phyloP scores from a whole-genome alignment of 2,797 vertebrate genomes.

The Etheostoma perlongum region DNA sequence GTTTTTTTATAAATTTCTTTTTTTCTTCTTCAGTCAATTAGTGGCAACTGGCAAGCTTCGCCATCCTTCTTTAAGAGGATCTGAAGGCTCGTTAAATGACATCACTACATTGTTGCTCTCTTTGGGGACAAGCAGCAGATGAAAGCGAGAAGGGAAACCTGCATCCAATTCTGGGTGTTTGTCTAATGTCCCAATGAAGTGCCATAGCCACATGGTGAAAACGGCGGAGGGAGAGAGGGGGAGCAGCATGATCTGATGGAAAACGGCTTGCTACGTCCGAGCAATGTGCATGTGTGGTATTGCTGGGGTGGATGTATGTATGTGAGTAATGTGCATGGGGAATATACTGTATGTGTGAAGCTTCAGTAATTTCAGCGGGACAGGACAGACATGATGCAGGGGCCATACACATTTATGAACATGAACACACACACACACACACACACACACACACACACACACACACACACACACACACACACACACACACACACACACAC shows the following conservation, averaged over 20 bases:
- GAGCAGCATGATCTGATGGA: conserved; percentile 75
- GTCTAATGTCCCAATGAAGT: conserved; percentile 83
- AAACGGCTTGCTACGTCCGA: conserved; percentile 71
- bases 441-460: conserved; percentile 15
- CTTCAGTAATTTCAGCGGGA: conserved; percentile 33
- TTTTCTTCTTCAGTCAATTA: conserved; percentile 78
- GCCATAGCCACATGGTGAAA: conserved; percentile 79
- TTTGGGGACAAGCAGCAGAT: conserved; percentile 82
- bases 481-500: conserved; percentile 29
- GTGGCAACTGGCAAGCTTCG: conserved; percentile 77
- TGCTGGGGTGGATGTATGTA: conserved; percentile 33
- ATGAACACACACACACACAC: conserved; percentile 20
- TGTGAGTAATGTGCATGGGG: conserved; percentile 47
- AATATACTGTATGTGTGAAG: conserved; percentile 53
- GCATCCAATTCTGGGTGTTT: conserved; percentile 84
- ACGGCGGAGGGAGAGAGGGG: conserved; percentile 35
- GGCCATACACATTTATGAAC: conserved; percentile 16
- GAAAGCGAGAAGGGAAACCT: conserved; percentile 81
- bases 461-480: conserved; percentile 15
- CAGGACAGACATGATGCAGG: conserved; percentile 47
- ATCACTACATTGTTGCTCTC: conserved; percentile 82
- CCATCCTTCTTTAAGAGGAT: conserved; percentile 76
- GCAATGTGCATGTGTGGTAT: conserved; percentile 47
- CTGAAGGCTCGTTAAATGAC: conserved; percentile 81
- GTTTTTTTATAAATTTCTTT: conserved; percentile 54